Evolutionary conservation across 2,797 vertebrate genomes (phyloP), one percentile per base, ranked within the genome.

Genomic region (Coracias cyanogaster): DNA sequence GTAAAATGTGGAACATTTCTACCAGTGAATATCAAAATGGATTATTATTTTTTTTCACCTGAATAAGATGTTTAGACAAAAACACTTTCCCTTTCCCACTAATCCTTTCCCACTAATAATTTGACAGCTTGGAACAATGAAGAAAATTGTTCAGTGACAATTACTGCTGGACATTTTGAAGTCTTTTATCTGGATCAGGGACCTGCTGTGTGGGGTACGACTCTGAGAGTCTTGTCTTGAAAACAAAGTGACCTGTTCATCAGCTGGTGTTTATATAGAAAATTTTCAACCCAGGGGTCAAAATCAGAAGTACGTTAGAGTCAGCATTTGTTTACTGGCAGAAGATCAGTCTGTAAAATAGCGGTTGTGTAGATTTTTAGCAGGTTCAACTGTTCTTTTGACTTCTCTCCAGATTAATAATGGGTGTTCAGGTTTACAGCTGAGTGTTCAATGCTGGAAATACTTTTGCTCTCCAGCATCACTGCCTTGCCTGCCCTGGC

Each of bases 121-220:
- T 26, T 92, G 86, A 90, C 71, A 89, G 66, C 55, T 92, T 67
- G 83, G 77, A 96, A 90, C 93, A 92, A 84, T 84, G 88, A 15
- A 95, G 92, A 65, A 60, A 96, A 94, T 74, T 85, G 86, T 79
- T 95, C 89, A 87, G 64, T 87, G 92, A 87, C 95, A 96, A 96
- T 96, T 91, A 89, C 89, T 66, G 55, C 93, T 82, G 94, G 92
- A 86, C 67, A 54, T 95, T 90, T 74, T 89, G 74, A 95, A 95
- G 93, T 45, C 90, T 96, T 96, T 94, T 70, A 94, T 96, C 90
- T 61, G 60, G 89, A 79, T 77, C 48, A 52, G 78, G 71, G 55
- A 82, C 93, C 95, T 94, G 94, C 94, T 96, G 92, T 70, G 89
- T 80, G 81, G 90, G 86, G 64, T 33, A 4, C 5, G 0, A 84